These are phyloP conservation scores for Acrocephalus kingi DNA, from an alignment of 2,113 vertebrate genomes.

Conservation along the genomic window DNA sequence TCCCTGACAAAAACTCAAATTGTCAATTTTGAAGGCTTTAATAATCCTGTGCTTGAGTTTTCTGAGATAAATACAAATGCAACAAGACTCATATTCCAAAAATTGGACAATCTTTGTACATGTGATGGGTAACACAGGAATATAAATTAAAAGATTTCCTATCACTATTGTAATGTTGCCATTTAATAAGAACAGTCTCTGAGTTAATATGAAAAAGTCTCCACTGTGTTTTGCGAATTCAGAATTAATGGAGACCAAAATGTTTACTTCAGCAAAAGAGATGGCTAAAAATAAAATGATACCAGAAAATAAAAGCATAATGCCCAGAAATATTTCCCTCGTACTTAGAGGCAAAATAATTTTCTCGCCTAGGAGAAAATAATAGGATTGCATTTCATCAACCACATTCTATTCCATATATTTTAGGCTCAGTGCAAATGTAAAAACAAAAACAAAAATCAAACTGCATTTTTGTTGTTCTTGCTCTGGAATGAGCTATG, in stretches of 20 bases:
- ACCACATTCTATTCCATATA: background rate
- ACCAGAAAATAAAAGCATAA: conserved; percentile 11
- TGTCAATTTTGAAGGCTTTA: background rate
- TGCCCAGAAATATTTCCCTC: conserved; percentile 1
- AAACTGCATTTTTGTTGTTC: background rate
- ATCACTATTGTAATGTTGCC: background rate
- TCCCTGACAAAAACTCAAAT: background rate
- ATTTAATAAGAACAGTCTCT: conserved; percentile 24
- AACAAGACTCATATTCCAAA: conserved; percentile 18
- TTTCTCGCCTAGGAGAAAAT: conserved; percentile 10
- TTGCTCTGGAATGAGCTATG: background rate
- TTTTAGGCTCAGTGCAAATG: conserved; percentile 3
- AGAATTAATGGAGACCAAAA: conserved; percentile 18
- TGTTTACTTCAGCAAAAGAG: conserved; percentile 29
- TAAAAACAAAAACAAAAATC: conserved; percentile 8
- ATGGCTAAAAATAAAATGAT: conserved; percentile 32
- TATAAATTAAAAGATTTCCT: conserved; percentile 28
- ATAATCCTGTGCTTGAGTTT: background rate
- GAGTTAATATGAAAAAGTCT: background rate
- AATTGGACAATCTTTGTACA: background rate
- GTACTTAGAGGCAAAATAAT: conserved; percentile 12
- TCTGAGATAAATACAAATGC: conserved; percentile 16
- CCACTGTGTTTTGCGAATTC: background rate
- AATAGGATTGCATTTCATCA: conserved; percentile 35
- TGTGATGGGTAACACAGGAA: background rate